Evolutionary conservation across 2,113 vertebrate species (phyloP).

Genomic region (Manacus vitellinus): DNA sequence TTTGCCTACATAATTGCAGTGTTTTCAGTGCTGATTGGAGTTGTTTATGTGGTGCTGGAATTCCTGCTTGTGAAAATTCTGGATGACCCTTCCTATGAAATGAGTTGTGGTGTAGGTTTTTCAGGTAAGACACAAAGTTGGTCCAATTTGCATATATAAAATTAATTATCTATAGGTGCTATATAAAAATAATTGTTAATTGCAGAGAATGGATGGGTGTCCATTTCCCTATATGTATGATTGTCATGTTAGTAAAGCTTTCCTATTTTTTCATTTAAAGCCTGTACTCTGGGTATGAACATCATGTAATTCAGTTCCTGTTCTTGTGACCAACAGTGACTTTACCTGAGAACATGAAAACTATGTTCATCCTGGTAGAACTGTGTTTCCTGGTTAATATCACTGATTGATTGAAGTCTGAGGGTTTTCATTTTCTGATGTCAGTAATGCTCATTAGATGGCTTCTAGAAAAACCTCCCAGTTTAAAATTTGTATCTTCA

Average conservation of each 20-base stretch:
- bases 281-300: neutral
- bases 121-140: slow-evolving; percentile 81
- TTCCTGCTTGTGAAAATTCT: slow-evolving; percentile 70
- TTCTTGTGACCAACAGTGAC: neutral
- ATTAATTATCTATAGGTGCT: neutral
- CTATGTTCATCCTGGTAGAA: neutral
- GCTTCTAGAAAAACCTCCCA: neutral
- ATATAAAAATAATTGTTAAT: neutral
- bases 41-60: slow-evolving; percentile 87
- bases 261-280: neutral
- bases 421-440: neutral
- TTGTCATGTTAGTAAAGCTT: neutral
- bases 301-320: neutral
- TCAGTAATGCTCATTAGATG: neutral
- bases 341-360: neutral
- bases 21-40: slow-evolving; percentile 86
- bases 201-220: neutral
- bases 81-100: slow-evolving; percentile 76
- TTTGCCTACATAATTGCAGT: slow-evolving; percentile 84
- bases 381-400: neutral
- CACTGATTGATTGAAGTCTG: neutral
- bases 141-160: neutral
- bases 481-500: neutral
- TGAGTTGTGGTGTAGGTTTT: slow-evolving; percentile 89
- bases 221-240: neutral